Base-by-base conservation (phyloP, 2,888 invertebrate genomes). In the Catocala sponsa region DNA sequence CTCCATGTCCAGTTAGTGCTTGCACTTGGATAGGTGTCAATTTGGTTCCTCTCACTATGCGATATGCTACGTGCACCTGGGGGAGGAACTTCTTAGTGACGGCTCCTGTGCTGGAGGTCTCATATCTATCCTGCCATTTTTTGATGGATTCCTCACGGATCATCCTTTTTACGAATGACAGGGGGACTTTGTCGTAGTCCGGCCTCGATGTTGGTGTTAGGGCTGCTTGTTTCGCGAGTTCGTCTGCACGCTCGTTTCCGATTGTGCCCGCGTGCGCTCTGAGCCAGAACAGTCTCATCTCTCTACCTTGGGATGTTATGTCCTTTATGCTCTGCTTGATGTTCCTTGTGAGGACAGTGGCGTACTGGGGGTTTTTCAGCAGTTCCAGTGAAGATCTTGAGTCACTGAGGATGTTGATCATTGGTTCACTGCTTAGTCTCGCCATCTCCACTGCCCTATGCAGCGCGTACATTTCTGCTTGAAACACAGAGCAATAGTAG, bases 371-470 rank as follows among this genome's bases (percentile, higher is more conserved):
- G 32, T 57, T 53, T 4, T 5, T 25, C 10, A 59, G 46, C 6
- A 54, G n/a, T n/a, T 66, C 62, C 0, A 66, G 50, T 0, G 62
- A 52, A 2, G 66, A 66, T 47, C 62, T 49, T 35, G 63, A 66
- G 51, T 63, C 66, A 43, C 66, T 66, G 0, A 53, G n/a, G 0
- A 60, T 54, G 15, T 47, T 52, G 0, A 47, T 13, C 6, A 6
- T 33, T 1, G 48, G 10, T 1, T 35, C 38, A 6, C 2, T 5
- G 35, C 41, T 59, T 4, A 41, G 11, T 13, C 7, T 44, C 6
- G 38, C 47, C 55, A 12, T 44, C 5, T 35, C 48, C 6, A 6
- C 13, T 6, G 58, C 61, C 15, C 55, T 25, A n/a, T 42, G 32
- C 5, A 59, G n/a, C 4, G 67, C 67, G 2, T 48, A 50, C 0